Base-by-base conservation (phyloP, 1,140 invertebrate species). In the Popillia japonica region DNA sequence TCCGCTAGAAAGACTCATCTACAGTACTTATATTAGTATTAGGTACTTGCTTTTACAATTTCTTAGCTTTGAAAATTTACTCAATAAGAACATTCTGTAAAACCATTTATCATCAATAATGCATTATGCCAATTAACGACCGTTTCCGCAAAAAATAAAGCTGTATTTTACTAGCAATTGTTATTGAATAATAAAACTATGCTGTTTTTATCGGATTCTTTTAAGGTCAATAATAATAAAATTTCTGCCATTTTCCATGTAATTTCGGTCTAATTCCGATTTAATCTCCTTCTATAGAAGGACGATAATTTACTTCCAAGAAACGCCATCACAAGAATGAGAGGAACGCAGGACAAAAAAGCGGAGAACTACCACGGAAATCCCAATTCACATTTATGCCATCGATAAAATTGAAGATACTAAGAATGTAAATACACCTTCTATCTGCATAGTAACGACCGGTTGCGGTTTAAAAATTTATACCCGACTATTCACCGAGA, bases 341-440 rank as follows among this genome's bases (percentile, higher is more conserved):
- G 8, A 27, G 14, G 48, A 68, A 68, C 61, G 61, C 2, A 34
- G 27, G 22, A 68, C 61, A 34, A 68, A 68, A 23, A 68, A 68
- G n/a, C 61, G 61, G 27, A 27, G 27, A 68, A 23, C 61, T 34
- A 68, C 61, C 61, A 27, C 61, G 8, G 20, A 68, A 14, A 27
- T 68, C 61, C 61, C 61, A 34, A 27, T 68, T 23, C 61, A 34
- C 27, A 23, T 68, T 34, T 68, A 68, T 68, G 23, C 61, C 22
- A 23, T 68, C 59, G 41, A 73, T 44, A 55, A 59, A 78, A 78
- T 34, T 42, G 42, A 74, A 22, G 68, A 78, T 78, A 72, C 72
- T 78, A 73, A 78, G 72, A 73, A 78, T 78, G 77, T 44, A 78
- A 78, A 78, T 78, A 78, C 42, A 74, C 68, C 68, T 74, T 55